phyloP scores from a whole-genome alignment of 2,888 invertebrate genomes.

The Cataglyphis livida region DNA sequence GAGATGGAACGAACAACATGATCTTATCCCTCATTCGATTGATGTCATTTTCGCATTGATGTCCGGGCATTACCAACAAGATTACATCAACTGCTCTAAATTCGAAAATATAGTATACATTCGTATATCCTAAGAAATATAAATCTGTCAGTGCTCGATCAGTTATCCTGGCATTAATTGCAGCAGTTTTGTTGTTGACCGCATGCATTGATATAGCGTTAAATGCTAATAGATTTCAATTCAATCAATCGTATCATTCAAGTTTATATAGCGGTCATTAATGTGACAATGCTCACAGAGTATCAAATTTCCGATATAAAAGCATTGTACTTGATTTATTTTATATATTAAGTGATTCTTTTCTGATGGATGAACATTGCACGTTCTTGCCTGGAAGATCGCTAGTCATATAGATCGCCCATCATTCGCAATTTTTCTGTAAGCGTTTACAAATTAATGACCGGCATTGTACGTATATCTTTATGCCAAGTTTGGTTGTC shows the following conservation, averaged over 20 bases:
- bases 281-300: constrained; percentile 2
- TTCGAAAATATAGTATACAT: neutral
- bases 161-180: neutral
- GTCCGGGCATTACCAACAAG: neutral
- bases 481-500: neutral
- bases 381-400: neutral
- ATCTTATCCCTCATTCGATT: neutral
- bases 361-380: neutral
- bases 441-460: constrained; percentile 22
- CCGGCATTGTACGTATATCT: no score
- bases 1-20: neutral
- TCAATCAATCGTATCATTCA: constrained; percentile 2
- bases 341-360: neutral
- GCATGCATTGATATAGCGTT: neutral
- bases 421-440: neutral
- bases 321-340: neutral
- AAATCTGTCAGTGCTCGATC: neutral
- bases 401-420: neutral
- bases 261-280: neutral
- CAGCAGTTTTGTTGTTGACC: neutral
- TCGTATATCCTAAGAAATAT: constrained; percentile 29
- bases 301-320: neutral
- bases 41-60: neutral
- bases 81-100: neutral
- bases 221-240: constrained; percentile 4